These are phyloP conservation scores for Sebastes kiyomatsui DNA, from an alignment of 2,797 vertebrate species.

Conservation along the genomic window DNA sequence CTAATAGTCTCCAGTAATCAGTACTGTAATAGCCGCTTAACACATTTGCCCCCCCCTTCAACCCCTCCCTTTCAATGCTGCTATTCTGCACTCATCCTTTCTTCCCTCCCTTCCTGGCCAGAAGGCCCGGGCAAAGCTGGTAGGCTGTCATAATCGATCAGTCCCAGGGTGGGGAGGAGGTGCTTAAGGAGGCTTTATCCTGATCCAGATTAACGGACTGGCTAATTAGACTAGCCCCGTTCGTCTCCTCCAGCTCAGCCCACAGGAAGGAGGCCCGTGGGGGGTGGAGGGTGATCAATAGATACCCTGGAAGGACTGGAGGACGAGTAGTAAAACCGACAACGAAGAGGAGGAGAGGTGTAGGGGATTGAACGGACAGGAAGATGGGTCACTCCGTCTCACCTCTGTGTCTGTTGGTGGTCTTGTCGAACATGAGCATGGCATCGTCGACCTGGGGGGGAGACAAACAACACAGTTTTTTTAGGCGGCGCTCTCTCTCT, in stretches of 20 bases:
- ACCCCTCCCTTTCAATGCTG: conserved; percentile 43
- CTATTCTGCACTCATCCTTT: conserved; percentile 64
- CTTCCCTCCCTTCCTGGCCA: conserved; percentile 62
- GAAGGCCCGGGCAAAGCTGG: conserved; percentile 78
- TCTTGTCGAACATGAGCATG: conserved; percentile 99
- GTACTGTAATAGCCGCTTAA: conserved; percentile 73
- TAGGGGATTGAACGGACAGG: not conserved
- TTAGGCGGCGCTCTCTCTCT: conserved; percentile 23
- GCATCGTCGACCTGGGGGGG: conserved; percentile 95
- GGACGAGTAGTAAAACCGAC: conserved; percentile 42
- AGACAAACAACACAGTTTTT: conserved; percentile 68
- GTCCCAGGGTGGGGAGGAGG: conserved; percentile 78
- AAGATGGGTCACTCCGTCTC: conserved; percentile 67
- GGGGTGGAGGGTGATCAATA: conserved; percentile 60
- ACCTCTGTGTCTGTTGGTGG: conserved; percentile 99
- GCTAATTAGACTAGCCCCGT: conserved; percentile 85
- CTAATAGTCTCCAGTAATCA: conserved; percentile 65
- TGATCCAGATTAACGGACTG: conserved; percentile 86
- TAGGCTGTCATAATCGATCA: conserved; percentile 86
- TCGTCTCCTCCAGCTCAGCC: conserved; percentile 77
- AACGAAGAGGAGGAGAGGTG: conserved; percentile 11
- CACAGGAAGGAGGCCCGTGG: conserved; percentile 72
- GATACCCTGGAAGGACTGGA: conserved; percentile 49
- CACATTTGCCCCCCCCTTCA: conserved; percentile 63
- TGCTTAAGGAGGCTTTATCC: conserved; percentile 84